Percentiles rank a stretch among this genome's conserved stretches.
These are phyloP conservation scores for Microplitis mediator DNA, from an alignment of 1,140 invertebrate genomes.

Conservation along the genomic window DNA sequence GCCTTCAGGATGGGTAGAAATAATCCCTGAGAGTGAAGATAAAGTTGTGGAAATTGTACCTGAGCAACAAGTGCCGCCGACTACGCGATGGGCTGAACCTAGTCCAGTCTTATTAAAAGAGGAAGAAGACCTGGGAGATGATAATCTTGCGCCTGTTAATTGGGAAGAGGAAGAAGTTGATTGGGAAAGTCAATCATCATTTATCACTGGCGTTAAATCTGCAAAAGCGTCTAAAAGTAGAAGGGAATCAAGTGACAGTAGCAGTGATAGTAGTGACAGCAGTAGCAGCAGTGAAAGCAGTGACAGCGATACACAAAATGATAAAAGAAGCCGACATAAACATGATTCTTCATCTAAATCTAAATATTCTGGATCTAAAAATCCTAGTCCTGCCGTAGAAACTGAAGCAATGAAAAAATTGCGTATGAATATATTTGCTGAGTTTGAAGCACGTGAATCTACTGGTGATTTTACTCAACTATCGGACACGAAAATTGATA, in stretches of 20 bases:
- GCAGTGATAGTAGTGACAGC: slow-evolving; percentile 18
- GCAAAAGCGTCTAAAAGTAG: slow-evolving; percentile 34
- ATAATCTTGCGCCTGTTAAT: slow-evolving; percentile 46
- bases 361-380: not conserved
- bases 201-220: slow-evolving; percentile 15
- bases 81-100: slow-evolving; percentile 46
- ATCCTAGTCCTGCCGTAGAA: slow-evolving; percentile 9
- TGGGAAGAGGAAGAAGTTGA: slow-evolving; percentile 55
- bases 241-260: slow-evolving; percentile 8
- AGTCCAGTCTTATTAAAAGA: slow-evolving; percentile 13
- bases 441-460: slow-evolving; percentile 25
- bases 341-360: no score
- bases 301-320: slow-evolving; percentile 3
- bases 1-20: not conserved
- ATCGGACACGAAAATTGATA: slow-evolving; percentile 18
- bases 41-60: not conserved
- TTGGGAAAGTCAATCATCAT: slow-evolving; percentile 42
- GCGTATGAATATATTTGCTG: slow-evolving; percentile 42
- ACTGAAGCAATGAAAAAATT: slow-evolving; percentile 20
- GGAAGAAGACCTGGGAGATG: slow-evolving; percentile 36
- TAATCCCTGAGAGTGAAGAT: slow-evolving; percentile 18
- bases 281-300: slow-evolving; percentile 11
- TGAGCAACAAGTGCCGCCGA: slow-evolving; percentile 17
- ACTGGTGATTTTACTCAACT: not conserved
- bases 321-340: not conserved